A percentile compares a stretch with the other conserved stretches of the same genome.
phyloP scores from a whole-genome alignment of 2,888 invertebrate genomes.

The Drosophila testacea region DNA sequence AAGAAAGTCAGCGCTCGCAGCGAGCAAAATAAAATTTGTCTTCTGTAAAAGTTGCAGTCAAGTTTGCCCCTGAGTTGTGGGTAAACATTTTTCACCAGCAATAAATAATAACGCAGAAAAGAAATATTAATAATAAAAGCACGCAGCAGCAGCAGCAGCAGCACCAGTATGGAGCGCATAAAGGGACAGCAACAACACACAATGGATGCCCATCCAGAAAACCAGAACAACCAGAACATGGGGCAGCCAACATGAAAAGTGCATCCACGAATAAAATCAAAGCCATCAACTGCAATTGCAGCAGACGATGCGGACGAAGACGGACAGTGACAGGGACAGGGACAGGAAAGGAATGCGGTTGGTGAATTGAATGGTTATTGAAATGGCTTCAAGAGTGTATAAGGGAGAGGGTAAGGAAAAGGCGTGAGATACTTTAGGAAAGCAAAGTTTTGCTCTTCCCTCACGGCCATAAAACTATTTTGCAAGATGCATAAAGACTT shows the following conservation, averaged over 20 bases:
- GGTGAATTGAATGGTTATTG: constrained; percentile 79
- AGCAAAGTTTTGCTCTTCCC: constrained; percentile 67
- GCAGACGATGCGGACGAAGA: constrained; percentile 16
- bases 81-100: constrained; percentile 79
- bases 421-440: constrained; percentile 26
- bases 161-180: constrained; percentile 58
- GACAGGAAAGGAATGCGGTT: constrained; percentile 2
- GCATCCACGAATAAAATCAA: constrained; percentile 81
- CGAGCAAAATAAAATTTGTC: constrained; percentile 71
- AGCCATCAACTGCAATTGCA: constrained; percentile 80
- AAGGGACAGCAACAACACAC: constrained; percentile 59
- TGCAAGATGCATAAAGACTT: constrained; percentile 78
- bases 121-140: constrained; percentile 80
- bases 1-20: constrained; percentile 37
- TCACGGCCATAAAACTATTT: constrained; percentile 77
- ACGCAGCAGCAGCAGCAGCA: constrained; percentile 55
- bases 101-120: constrained; percentile 74
- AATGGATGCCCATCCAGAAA: constrained; percentile 62
- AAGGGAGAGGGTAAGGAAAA: neutral
- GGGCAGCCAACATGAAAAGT: constrained; percentile 75
- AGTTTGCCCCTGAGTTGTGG: constrained; percentile 74
- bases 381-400: constrained; percentile 52
- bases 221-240: constrained; percentile 9
- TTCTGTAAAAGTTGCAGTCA: constrained; percentile 75
- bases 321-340: neutral